A percentile compares a stretch with the other conserved stretches of the same genome.
phyloP scores from a whole-genome alignment of 2,797 vertebrate species.

The Natrix natrix region DNA sequence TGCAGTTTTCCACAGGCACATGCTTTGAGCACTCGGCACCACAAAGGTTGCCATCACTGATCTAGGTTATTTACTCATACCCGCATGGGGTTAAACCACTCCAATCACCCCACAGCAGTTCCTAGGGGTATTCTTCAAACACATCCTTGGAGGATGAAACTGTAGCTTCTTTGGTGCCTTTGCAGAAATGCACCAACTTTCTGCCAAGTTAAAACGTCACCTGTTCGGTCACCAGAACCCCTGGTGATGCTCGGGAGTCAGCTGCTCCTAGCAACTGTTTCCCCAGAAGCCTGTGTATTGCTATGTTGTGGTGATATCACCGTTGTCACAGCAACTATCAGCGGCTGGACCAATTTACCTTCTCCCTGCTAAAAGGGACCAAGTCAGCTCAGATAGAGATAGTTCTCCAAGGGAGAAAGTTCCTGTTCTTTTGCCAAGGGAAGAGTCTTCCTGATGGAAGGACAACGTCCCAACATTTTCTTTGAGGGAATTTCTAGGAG shows the following conservation, averaged over 20 bases:
- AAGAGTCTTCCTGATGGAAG: fast-evolving
- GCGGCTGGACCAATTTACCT: constrained; percentile 76
- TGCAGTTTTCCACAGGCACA: too few species aligned
- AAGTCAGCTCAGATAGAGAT: constrained; percentile 50
- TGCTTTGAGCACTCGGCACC: too few species aligned
- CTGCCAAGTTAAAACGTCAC: constrained; percentile 57
- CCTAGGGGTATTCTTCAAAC: not conserved
- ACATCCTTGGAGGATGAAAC: not conserved
- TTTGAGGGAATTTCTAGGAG: constrained; percentile 18
- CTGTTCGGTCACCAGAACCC: constrained; percentile 66
- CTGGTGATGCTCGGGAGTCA: constrained; percentile 77
- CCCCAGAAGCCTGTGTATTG: constrained; percentile 83
- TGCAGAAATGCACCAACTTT: not conserved
- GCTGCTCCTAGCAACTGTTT: constrained; percentile 84
- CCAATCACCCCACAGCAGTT: not conserved
- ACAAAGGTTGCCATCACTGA: too few species aligned
- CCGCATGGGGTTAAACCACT: not conserved
- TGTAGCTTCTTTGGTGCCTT: constrained; percentile 25
- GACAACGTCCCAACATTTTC: not conserved
- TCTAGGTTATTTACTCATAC: too few species aligned
- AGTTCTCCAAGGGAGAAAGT: constrained; percentile 30
- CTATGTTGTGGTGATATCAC: constrained; percentile 83
- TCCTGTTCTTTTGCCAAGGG: not conserved
- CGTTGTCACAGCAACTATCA: constrained; percentile 83
- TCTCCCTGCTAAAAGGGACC: constrained; percentile 68